These are phyloP conservation scores for Chrysoperla carnea DNA, from an alignment of 1,140 invertebrate genomes.

Conservation along the genomic window DNA sequence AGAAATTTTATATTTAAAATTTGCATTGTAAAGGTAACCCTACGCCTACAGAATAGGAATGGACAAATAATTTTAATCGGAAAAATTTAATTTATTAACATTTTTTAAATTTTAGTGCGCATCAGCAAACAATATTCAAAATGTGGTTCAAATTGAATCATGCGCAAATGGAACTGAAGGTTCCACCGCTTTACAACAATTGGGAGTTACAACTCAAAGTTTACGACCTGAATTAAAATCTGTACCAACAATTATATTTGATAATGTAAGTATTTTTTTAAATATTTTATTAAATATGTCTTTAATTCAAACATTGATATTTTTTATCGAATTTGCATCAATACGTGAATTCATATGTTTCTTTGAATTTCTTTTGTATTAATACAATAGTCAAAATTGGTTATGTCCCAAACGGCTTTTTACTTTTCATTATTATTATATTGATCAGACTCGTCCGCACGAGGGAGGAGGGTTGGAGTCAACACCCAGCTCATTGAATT, in stretches of 20 bases:
- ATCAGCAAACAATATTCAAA: conserved; percentile 20
- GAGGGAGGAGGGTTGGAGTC: too few species aligned
- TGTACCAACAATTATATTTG: conserved; percentile 32
- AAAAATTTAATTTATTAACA: conserved; percentile 1
- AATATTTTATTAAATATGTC: neutral
- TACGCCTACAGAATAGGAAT: conserved; percentile 3
- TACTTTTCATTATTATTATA: too few species aligned
- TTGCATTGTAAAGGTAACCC: too few species aligned
- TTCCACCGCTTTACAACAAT: conserved; percentile 18
- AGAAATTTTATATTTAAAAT: too few species aligned
- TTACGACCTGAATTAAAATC: conserved; percentile 23
- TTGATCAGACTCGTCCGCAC: too few species aligned
- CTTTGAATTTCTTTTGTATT: too few species aligned
- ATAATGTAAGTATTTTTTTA: conserved; percentile 17
- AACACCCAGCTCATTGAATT: too few species aligned
- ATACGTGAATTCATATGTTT: too few species aligned
- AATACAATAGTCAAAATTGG: too few species aligned
- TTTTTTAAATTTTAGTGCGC: conserved; percentile 18
- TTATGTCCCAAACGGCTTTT: too few species aligned
- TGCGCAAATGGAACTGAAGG: conserved; percentile 27
- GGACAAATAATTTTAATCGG: conserved; percentile 3
- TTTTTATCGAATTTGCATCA: too few species aligned
- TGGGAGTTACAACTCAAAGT: conserved; percentile 22
- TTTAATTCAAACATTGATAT: too few species aligned
- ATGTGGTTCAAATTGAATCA: conserved; percentile 22